A percentile compares a stretch with the other conserved stretches of the same genome.
phyloP scores from a whole-genome alignment of 2,113 vertebrate species.

The Hirundichthys speculiger region DNA sequence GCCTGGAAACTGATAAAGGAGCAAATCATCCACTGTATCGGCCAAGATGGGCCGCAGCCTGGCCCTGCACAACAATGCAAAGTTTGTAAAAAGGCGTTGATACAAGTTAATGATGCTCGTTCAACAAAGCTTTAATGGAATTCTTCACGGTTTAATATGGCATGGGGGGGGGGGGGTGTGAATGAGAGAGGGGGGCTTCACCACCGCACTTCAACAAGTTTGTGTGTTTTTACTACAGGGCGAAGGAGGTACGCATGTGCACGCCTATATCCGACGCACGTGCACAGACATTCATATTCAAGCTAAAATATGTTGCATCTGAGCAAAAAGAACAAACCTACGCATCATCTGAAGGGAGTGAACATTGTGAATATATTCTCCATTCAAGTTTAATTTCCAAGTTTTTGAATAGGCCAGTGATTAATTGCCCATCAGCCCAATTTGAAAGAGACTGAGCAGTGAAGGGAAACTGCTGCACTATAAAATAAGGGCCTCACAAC shows the following conservation, averaged over 20 bases:
- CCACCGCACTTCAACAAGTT: slow-evolving; percentile 69
- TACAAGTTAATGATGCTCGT: slow-evolving; percentile 98
- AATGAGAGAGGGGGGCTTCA: slow-evolving; percentile 69
- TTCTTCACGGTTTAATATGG: slow-evolving; percentile 97
- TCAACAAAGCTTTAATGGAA: slow-evolving; percentile 98
- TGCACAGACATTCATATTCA: not conserved
- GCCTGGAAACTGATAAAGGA: slow-evolving; percentile 98
- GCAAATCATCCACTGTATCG: slow-evolving; percentile 95
- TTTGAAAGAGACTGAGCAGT: slow-evolving; percentile 65
- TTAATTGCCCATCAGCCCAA: slow-evolving; percentile 69
- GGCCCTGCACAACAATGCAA: slow-evolving; percentile 93
- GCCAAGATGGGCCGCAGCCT: slow-evolving; percentile 96
- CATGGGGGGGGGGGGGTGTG: slow-evolving; percentile 89
- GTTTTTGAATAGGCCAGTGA: slow-evolving; percentile 65
- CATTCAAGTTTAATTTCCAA: slow-evolving; percentile 44
- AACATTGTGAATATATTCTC: not conserved
- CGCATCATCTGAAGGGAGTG: not conserved
- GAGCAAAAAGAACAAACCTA: slow-evolving; percentile 4
- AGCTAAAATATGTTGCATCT: slow-evolving; percentile 7
- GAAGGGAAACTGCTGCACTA: slow-evolving; percentile 56
- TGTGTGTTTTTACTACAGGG: slow-evolving; percentile 71
- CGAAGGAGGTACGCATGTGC: slow-evolving; percentile 43
- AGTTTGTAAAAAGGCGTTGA: slow-evolving; percentile 94
- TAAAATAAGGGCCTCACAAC: slow-evolving; percentile 38
- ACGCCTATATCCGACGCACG: slow-evolving; percentile 9